Base-by-base conservation (phyloP, 2,888 invertebrate genomes). In the Gnatocerus cornutus region DNA sequence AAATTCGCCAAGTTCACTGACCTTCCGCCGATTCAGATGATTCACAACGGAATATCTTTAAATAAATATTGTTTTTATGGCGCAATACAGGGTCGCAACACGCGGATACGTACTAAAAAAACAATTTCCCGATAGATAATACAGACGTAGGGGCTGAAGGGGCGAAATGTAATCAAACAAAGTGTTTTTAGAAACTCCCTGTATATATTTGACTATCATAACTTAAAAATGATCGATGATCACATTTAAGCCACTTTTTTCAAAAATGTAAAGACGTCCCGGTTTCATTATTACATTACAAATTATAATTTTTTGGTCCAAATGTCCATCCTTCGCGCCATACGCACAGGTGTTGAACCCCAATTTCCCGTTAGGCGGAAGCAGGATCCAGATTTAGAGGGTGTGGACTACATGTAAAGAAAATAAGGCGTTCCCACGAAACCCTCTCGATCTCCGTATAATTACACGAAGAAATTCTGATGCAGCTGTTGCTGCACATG, bases 401-500 rank as follows among this genome's bases (percentile, higher is more conserved):
- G 61, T 61, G 61, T 61, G 61, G 16, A 45, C 46, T 10, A n/a
- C 45, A 33, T 37, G 46, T 27, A 50, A n/a, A 10, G 21, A 14
- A 59, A 12, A 50, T 61, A 61, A 61, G 48, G 50, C 29, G 50
- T 59, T 67, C 66, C 66, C 66, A 67, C 66, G 66, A 59, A 45
- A 41, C 56, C 65, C 46, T 63, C 48, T 61, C 48, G 14, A n/a
- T 59, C 59, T 30, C 52, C 9, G 33, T 50, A 58, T 67, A 59
- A 67, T 67, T 67, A 67, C 46, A 37, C 27, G 65, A 65, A 30
- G 64, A 63, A 63, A 64, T 30, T 64, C 41, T 58, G 65, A 27
- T 59, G 21, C 66, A 59, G 66, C 59, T 66, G 66, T 58, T 30
- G 66, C 12, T 21, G 59, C 66, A 67, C 59, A 67, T 67, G 66